These are phyloP conservation scores for Morpho deidamia DNA, from an alignment of 2,888 invertebrate genomes.

Conservation along the genomic window DNA sequence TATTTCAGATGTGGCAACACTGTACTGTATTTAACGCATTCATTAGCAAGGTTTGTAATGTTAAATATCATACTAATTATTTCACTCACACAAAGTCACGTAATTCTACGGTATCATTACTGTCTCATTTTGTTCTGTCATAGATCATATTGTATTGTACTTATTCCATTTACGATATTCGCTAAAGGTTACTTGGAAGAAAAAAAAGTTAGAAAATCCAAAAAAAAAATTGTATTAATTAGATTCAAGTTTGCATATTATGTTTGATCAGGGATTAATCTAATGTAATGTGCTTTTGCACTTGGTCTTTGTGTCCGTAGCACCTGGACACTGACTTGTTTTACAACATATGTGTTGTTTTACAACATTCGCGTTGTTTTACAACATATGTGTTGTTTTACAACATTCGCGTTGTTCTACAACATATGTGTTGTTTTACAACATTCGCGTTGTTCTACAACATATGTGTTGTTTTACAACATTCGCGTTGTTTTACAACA, in stretches of 20 bases:
- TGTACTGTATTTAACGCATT: constrained; percentile 27
- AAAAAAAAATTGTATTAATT: constrained; percentile 50
- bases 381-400: constrained; percentile 41
- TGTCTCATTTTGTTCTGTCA: constrained; percentile 53
- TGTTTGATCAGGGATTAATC: constrained; percentile 69
- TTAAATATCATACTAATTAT: constrained; percentile 49
- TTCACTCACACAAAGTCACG: constrained; percentile 51
- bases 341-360: constrained; percentile 41
- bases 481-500: no score
- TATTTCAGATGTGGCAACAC: constrained; percentile 15
- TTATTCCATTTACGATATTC: constrained; percentile 74
- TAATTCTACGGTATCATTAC: constrained; percentile 40
- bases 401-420: no score
- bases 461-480: constrained; percentile 34
- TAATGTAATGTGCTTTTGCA: constrained; percentile 71
- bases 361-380: constrained; percentile 32
- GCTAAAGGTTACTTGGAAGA: constrained; percentile 64
- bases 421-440: constrained; percentile 34
- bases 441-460: constrained; percentile 37
- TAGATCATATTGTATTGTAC: constrained; percentile 73
- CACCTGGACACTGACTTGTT: constrained; percentile 32
- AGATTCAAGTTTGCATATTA: constrained; percentile 69
- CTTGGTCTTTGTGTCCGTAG: constrained; percentile 44
- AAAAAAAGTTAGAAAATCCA: constrained; percentile 45
- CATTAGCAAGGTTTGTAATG: constrained; percentile 61